Evolutionary conservation across 2,888 invertebrate genomes (phyloP).

Genomic region (Dendrolimus pini): DNA sequence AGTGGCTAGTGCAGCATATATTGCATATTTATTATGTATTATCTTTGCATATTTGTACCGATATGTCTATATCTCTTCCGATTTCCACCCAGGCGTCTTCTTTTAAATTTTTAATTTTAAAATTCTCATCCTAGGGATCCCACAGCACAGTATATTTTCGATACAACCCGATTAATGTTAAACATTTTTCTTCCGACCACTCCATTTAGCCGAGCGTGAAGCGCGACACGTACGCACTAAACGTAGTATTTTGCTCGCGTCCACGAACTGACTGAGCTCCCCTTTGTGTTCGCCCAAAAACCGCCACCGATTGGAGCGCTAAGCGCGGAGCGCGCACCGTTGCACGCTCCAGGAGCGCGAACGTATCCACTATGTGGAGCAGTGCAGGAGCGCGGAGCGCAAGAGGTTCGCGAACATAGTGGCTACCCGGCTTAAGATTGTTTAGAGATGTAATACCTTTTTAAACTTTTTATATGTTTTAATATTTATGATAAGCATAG

Average conservation of each 20-base stretch:
- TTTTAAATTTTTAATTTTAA: no score
- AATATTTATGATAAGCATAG: no score
- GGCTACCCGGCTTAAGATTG: no score
- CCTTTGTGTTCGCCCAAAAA: not conserved
- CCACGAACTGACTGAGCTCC: not conserved
- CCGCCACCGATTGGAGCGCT: not conserved
- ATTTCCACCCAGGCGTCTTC: not conserved
- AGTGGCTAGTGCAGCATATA: not conserved
- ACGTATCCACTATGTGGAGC: no score
- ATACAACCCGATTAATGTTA: not conserved
- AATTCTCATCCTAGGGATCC: no score
- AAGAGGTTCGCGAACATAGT: no score
- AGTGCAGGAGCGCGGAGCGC: not conserved
- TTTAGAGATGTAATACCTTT: no score
- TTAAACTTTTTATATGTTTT: no score
- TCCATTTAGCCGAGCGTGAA: not conserved
- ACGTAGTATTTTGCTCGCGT: not conserved
- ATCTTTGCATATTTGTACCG: conserved; percentile 2
- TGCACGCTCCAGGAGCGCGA: no score
- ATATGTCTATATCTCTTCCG: conserved; percentile 3
- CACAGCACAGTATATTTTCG: not conserved
- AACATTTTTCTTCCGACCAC: not conserved
- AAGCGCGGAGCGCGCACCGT: no score
- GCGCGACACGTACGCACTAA: not conserved
- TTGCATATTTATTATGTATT: conserved; percentile 3